These are phyloP conservation scores for Nycticebus coucang DNA, from an alignment of 2,113 vertebrate genomes.

Conservation along the genomic window DNA sequence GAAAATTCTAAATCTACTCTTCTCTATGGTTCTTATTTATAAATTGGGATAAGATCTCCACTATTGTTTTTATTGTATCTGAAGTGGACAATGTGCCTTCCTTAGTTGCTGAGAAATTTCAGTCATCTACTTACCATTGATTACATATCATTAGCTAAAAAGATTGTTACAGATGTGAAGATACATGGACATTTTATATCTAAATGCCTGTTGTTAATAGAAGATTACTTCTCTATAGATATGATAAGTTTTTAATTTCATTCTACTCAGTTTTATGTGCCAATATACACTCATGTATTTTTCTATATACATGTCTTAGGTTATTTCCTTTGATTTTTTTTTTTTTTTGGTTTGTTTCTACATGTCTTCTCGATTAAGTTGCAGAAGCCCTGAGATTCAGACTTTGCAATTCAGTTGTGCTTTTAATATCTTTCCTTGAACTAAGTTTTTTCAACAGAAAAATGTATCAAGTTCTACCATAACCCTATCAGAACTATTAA, in stretches of 20 bases:
- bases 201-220: background rate
- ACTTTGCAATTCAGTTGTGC: background rate
- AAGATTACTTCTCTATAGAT: background rate
- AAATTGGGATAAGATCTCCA: rapidly evolving
- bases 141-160: background rate
- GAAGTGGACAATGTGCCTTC: background rate
- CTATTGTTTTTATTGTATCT: background rate
- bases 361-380: background rate
- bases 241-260: background rate
- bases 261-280: background rate
- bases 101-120: background rate
- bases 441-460: background rate
- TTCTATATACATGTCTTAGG: background rate
- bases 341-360: background rate
- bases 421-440: background rate
- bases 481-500: background rate
- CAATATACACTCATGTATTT: background rate
- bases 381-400: background rate
- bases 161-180: too few species aligned
- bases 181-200: background rate
- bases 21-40: background rate
- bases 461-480: background rate
- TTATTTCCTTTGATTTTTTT: background rate
- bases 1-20: background rate
- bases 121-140: background rate